Evolutionary conservation across 2,113 vertebrate species (phyloP).

Genomic region (Otolemur garnettii): DNA sequence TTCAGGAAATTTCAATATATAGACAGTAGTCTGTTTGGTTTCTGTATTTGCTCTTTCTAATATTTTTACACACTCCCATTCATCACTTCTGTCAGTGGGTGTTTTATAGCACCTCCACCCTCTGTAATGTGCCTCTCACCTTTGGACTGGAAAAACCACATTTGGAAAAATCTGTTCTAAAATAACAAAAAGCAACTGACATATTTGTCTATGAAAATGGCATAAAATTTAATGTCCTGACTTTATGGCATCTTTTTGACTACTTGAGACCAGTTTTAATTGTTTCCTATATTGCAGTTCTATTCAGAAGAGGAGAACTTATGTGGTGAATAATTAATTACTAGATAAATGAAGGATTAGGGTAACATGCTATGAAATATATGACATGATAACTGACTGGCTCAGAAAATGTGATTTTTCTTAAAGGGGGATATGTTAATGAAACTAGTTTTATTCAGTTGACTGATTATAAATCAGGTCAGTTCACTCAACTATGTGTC

Average conservation of each 20-base stretch:
- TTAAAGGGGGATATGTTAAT: constrained; percentile 44
- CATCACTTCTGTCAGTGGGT: background rate
- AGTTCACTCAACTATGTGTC: background rate
- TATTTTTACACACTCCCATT: background rate
- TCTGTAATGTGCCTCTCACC: background rate
- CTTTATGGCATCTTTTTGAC: background rate
- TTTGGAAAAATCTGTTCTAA: background rate
- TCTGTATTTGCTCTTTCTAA: background rate
- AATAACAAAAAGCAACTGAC: background rate
- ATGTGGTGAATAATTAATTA: background rate
- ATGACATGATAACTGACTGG: background rate
- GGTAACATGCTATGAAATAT: background rate
- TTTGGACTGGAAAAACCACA: background rate
- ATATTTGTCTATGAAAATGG: background rate
- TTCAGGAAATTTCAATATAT: constrained; percentile 9
- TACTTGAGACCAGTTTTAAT: background rate
- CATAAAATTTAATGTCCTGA: background rate
- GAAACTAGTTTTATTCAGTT: constrained; percentile 5
- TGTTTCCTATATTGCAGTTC: constrained; percentile 13
- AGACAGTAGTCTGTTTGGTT: background rate
- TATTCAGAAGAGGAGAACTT: background rate
- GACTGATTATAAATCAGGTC: background rate
- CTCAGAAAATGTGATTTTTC: background rate
- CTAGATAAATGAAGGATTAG: background rate
- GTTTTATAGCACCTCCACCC: background rate